A percentile compares a stretch with the other conserved stretches of the same genome.
Evolutionary conservation across 2,888 invertebrate genomes (phyloP).

Genomic region (Cactoblastis cactorum): DNA sequence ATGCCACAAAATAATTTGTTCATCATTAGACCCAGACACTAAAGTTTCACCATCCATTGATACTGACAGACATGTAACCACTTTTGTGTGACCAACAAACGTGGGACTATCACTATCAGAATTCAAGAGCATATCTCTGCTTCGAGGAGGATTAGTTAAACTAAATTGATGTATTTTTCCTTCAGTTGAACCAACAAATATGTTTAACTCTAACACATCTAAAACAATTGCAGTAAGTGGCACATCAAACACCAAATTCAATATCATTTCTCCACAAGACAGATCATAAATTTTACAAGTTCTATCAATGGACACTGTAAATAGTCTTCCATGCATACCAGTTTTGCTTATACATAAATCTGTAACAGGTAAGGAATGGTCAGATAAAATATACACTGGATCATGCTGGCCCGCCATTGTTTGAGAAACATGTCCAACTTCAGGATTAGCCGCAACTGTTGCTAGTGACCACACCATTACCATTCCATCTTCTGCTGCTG

Average conservation of each 20-base stretch:
- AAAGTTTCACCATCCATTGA: slow-evolving; percentile 85
- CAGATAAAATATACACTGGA: slow-evolving; percentile 85
- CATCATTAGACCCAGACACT: slow-evolving; percentile 88
- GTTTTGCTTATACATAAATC: slow-evolving; percentile 87
- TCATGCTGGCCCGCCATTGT: slow-evolving; percentile 77
- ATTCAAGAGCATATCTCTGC: slow-evolving; percentile 81
- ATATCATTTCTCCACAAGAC: slow-evolving; percentile 82
- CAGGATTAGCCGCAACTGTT: slow-evolving; percentile 77
- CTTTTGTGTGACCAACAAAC: slow-evolving; percentile 84
- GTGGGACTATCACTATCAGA: slow-evolving; percentile 67
- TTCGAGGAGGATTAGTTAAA: slow-evolving; percentile 83
- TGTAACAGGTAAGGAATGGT: slow-evolving; percentile 89
- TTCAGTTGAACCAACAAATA: slow-evolving; percentile 86
- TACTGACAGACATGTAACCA: slow-evolving; percentile 85
- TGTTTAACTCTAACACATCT: slow-evolving; percentile 83
- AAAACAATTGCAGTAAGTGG: slow-evolving; percentile 84
- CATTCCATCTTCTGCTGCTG: slow-evolving; percentile 91
- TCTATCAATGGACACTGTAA: slow-evolving; percentile 89
- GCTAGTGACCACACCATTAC: slow-evolving; percentile 89
- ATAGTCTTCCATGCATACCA: slow-evolving; percentile 84
- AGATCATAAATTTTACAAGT: slow-evolving; percentile 91
- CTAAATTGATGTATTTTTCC: slow-evolving; percentile 85
- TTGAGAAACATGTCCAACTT: slow-evolving; percentile 66
- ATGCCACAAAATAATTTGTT: slow-evolving; percentile 89
- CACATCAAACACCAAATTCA: slow-evolving; percentile 86